Conservation (phyloP, 2,797 vertebrate species). For the Semotilus atromaculatus region DNA sequence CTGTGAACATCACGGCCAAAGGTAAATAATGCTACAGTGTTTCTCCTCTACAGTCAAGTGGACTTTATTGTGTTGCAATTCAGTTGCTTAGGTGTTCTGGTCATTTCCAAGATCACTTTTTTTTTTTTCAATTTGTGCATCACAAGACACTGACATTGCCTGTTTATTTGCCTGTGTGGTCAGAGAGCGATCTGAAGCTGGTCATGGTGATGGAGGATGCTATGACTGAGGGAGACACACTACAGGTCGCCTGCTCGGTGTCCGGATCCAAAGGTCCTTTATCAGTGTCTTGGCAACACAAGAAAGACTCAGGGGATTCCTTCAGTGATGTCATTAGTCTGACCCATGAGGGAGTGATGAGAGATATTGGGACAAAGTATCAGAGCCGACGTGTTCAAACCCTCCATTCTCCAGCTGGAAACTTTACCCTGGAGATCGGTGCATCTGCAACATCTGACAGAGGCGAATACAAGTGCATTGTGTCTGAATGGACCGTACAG, state of each 20-base stretch:
- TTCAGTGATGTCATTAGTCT: constrained; percentile 72
- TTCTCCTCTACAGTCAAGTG: not conserved
- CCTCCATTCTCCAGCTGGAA: constrained; percentile 53
- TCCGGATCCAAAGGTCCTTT: constrained; percentile 67
- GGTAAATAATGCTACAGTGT: constrained; percentile 58
- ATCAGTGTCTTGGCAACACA: constrained; percentile 83
- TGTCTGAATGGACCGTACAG: constrained; percentile 78
- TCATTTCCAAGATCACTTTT: not conserved
- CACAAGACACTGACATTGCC: not conserved
- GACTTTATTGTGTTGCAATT: not conserved
- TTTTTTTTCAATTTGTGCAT: too few relatives aligned
- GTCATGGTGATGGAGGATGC: constrained; percentile 38
- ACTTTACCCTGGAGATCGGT: constrained; percentile 72
- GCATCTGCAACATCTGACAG: constrained; percentile 67
- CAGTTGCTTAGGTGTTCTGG: not conserved
- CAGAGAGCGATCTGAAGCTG: constrained; percentile 77
- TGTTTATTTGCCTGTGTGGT: constrained; percentile 42
- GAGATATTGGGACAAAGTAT: constrained; percentile 46
- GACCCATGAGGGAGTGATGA: constrained; percentile 67
- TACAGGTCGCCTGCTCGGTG: constrained; percentile 77
- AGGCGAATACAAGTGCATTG: constrained; percentile 80
- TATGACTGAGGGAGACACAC: constrained; percentile 71
- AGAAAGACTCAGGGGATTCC: not conserved
- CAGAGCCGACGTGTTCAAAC: constrained; percentile 57
- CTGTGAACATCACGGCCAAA: constrained; percentile 67